Base-by-base conservation (phyloP, 2,797 vertebrate species). In the Emydoidea blandingii region DNA sequence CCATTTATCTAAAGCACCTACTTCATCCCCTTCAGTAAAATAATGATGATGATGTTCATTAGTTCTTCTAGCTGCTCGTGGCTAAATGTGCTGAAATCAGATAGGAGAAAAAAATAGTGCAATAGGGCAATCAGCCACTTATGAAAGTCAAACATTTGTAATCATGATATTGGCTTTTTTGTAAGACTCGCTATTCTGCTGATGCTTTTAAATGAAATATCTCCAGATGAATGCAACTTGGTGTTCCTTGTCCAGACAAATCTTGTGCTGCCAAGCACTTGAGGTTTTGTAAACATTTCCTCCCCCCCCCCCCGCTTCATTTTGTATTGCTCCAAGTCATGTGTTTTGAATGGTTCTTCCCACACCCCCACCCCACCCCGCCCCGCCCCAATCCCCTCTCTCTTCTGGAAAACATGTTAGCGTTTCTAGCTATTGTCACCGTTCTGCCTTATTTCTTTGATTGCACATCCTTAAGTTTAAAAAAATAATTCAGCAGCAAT, bases 1-100 rank as follows among this genome's bases (percentile, higher is more conserved):
- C 95, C 90, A 88, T 97, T 97, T 96, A 95, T 96, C 90, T 97
- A 93, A 97, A 97, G 91, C 91, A 95, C 93, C 92, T 96, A 88
- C 93, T 97, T 97, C 94, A 96, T 89, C 93, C 95, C 95, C 94
- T 97, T 94, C 95, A 97, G 92, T 97, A 97, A 97, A 97, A 96
- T 95, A 93, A 95, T 92, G 84, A 95, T 96, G 54, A 96, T 93
- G 91, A 47, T 96, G 96, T 95, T 97, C 96, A 93, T 96, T 97
- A 97, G 95, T 97, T 97, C 93, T 94, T 97, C 85, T 95, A 68
- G 90, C 95, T 95, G 94, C 92, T 96, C 72, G 68, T 95, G 94
- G 91, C 90, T 97, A 93, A 96, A 96, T 89, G 95, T 18, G 1
- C 83, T 3, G 0, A 84, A 92, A 93, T 96, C 68, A 91, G 85